Percentiles rank a stretch among this genome's conserved stretches.
phyloP scores from a whole-genome alignment of 2,113 vertebrate genomes.

The Onychostruthus taczanowskii region DNA sequence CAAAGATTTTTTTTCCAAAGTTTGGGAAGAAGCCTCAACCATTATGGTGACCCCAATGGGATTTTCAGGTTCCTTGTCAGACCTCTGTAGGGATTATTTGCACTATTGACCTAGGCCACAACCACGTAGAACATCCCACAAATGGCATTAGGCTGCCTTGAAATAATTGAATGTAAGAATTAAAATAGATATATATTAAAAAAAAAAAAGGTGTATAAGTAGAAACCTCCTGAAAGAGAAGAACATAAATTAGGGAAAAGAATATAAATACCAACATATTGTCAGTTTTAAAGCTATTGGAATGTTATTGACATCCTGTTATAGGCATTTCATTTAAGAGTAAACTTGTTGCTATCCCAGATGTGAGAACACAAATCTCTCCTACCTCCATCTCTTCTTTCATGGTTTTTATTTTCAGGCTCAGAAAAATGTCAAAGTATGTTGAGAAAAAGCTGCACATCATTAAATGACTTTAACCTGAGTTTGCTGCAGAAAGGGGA shows the following conservation, averaged over 20 bases:
- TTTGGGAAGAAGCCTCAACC: background rate
- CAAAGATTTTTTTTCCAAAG: background rate
- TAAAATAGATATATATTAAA: background rate
- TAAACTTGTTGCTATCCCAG: background rate
- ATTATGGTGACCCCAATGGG: background rate
- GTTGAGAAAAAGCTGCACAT: background rate
- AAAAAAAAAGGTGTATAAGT: background rate
- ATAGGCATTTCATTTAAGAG: background rate
- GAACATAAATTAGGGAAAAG: background rate
- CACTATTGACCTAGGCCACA: background rate
- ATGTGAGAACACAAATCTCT: background rate
- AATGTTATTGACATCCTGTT: background rate
- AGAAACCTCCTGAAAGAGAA: background rate
- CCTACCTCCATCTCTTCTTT: background rate
- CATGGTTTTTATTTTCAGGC: background rate
- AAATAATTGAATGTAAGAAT: background rate
- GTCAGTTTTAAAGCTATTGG: background rate
- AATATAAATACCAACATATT: background rate
- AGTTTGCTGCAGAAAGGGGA: background rate
- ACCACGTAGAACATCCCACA: background rate
- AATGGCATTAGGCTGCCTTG: background rate
- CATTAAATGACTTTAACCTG: background rate
- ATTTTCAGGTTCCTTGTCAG: background rate
- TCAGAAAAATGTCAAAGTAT: background rate
- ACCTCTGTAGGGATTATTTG: background rate